Conservation (phyloP, 2,888 invertebrate genomes). For the Drosophila mercatorum region DNA sequence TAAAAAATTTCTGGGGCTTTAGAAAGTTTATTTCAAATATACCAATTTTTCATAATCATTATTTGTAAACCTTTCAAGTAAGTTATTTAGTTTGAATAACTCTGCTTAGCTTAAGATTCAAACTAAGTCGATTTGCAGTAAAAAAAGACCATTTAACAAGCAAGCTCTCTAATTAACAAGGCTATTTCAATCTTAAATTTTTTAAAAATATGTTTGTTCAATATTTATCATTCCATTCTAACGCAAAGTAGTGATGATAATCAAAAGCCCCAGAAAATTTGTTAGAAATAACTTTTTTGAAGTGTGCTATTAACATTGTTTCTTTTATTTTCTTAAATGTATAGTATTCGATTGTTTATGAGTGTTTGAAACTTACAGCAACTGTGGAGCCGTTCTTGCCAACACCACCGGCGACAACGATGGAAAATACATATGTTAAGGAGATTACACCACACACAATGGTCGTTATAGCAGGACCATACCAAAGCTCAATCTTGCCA, state of each 20-base stretch:
- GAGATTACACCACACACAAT: slow-evolving; percentile 90
- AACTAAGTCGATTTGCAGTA: not conserved
- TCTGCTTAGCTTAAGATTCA: no score
- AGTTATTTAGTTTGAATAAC: no score
- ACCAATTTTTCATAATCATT: no score
- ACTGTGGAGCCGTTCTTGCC: slow-evolving; percentile 99
- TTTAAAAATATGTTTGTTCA: no score
- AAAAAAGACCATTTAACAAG: not conserved
- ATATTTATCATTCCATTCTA: not conserved
- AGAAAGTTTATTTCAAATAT: not conserved
- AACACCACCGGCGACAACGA: slow-evolving; percentile 96
- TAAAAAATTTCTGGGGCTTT: slow-evolving; percentile 5
- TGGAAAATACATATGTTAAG: slow-evolving; percentile 89
- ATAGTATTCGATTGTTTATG: slow-evolving; percentile 16
- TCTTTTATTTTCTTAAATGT: not conserved
- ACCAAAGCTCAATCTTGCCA: slow-evolving; percentile 89
- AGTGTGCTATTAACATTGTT: not conserved
- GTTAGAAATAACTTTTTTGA: not conserved
- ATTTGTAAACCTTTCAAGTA: no score
- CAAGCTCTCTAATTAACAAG: not conserved
- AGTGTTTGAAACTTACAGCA: slow-evolving; percentile 91
- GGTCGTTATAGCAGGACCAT: slow-evolving; percentile 91
- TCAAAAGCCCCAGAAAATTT: slow-evolving; percentile 4
- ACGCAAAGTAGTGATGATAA: not conserved
- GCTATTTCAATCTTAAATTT: not conserved